These are phyloP conservation scores for Lepidotrigona ventralis DNA, from an alignment of 1,140 invertebrate species.

Conservation along the genomic window DNA sequence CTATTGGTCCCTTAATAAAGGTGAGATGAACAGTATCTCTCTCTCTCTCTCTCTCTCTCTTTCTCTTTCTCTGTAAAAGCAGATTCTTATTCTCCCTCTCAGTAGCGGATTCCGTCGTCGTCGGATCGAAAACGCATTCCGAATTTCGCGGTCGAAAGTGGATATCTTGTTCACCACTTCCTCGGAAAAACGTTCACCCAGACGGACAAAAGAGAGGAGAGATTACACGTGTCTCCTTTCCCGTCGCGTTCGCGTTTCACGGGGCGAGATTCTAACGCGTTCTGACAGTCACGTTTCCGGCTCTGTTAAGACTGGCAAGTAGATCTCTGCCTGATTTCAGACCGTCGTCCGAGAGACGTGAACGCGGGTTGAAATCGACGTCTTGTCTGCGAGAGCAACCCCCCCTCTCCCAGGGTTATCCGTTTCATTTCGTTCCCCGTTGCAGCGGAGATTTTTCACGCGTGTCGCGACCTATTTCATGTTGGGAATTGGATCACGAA, in stretches of 20 bases:
- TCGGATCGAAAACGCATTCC: slow-evolving; percentile 30
- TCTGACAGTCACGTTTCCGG: slow-evolving; percentile 36
- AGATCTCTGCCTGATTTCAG: background rate
- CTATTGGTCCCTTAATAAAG: background rate
- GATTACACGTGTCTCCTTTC: slow-evolving; percentile 27
- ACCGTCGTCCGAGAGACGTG: slow-evolving; percentile 7
- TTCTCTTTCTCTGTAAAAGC: background rate
- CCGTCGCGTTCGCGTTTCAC: background rate
- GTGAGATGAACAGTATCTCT: background rate
- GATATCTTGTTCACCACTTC: slow-evolving; percentile 1
- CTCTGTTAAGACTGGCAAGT: slow-evolving; percentile 17
- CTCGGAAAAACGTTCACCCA: slow-evolving; percentile 5
- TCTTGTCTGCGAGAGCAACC: background rate
- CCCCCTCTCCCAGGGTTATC: background rate
- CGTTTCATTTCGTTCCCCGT: background rate
- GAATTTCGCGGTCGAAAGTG: slow-evolving; percentile 26
- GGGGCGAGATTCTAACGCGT: slow-evolving; percentile 21
- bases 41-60: background rate
- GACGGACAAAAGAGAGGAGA: background rate
- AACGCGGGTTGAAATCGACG: slow-evolving; percentile 25
- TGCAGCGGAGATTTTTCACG: background rate
- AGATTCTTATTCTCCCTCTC: slow-evolving; percentile 12
- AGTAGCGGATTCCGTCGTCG: background rate
- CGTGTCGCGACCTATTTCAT: background rate
- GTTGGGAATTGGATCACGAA: background rate